These are phyloP conservation scores for Montipora efflorescens DNA, from an alignment of 64 coral and sea anemone species.

Conservation along the genomic window DNA sequence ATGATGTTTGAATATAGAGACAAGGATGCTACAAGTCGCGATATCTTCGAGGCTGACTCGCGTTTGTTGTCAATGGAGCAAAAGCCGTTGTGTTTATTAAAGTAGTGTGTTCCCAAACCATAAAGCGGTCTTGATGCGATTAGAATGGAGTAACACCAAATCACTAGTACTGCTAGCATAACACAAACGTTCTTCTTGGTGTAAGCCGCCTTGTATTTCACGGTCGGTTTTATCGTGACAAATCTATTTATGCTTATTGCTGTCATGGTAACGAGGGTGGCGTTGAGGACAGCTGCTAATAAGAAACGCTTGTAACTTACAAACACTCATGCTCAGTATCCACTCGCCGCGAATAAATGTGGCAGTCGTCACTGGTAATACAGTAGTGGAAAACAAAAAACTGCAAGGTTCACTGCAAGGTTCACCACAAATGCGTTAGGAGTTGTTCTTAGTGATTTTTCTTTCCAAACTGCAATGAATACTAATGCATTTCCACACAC, in stretches of 20 bases:
- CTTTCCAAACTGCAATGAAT: constrained; percentile 33
- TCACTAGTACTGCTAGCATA: constrained; percentile 11
- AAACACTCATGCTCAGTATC: constrained; percentile 2
- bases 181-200: background rate
- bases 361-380: background rate
- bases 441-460: constrained; percentile 8
- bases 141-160: constrained; percentile 22
- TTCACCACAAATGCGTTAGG: constrained; percentile 27
- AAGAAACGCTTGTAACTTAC: background rate
- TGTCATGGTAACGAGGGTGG: constrained; percentile 32
- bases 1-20: constrained; percentile 21
- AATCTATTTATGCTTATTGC: constrained; percentile 23
- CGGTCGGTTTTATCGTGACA: background rate
- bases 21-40: background rate
- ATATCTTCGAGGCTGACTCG: background rate
- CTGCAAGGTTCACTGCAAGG: constrained; percentile 7
- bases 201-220: background rate
- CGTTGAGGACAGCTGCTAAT: background rate
- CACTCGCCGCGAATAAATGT: constrained; percentile 7
- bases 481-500: background rate
- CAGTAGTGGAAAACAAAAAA: background rate
- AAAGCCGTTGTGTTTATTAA: background rate
- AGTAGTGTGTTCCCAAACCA: background rate
- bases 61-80: constrained; percentile 25
- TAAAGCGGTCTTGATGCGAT: background rate